These are phyloP conservation scores for Diorhabda sublineata DNA, from an alignment of 1,140 invertebrate species.

Conservation along the genomic window DNA sequence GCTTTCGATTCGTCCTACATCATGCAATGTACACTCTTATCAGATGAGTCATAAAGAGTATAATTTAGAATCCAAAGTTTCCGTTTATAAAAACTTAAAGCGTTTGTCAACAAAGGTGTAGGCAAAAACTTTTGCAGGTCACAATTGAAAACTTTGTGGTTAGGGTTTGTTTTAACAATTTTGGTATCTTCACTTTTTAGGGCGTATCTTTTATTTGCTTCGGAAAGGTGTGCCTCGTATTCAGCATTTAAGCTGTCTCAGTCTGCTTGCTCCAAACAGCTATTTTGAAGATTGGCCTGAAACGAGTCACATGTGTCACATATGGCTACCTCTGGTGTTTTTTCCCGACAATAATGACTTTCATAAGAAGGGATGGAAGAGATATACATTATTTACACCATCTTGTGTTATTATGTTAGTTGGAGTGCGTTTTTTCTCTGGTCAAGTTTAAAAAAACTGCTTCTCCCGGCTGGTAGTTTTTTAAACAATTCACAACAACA, in stretches of 20 bases:
- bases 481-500: not conserved
- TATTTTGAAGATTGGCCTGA: not conserved
- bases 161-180: not conserved
- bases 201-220: not conserved
- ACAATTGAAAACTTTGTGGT: slow-evolving; percentile 1
- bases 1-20: slow-evolving; percentile 12
- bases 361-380: not conserved
- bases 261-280: not conserved
- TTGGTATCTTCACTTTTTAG: slow-evolving; percentile 9
- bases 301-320: not conserved
- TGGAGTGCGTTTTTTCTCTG: not conserved
- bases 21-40: slow-evolving; percentile 3
- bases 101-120: slow-evolving; percentile 7
- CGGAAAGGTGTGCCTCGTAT: not conserved
- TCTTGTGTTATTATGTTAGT: not conserved
- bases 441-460: not conserved
- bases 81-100: slow-evolving; percentile 5
- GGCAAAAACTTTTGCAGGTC: slow-evolving; percentile 7
- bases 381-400: not conserved
- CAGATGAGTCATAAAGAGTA: not conserved
- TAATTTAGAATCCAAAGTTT: slow-evolving; percentile 11
- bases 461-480: not conserved
- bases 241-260: slow-evolving; percentile 4
- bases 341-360: not conserved
- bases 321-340: not conserved